Evolutionary conservation across 2,797 vertebrate genomes (phyloP).

Genomic region (Sibirionetta formosa): DNA sequence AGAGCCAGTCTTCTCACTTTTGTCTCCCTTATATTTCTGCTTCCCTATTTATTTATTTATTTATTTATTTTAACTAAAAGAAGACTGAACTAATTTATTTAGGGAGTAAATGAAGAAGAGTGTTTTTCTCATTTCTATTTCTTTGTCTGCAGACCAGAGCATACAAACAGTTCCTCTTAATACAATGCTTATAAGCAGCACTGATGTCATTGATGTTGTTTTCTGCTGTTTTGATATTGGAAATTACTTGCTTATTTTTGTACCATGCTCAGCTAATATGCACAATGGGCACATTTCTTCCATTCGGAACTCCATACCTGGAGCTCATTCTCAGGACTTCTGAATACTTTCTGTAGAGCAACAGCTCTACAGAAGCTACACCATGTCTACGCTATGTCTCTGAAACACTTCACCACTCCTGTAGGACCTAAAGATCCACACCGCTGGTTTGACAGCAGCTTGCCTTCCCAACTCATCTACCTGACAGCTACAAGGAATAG

Average conservation of each 20-base stretch:
- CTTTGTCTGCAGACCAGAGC: not conserved
- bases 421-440: not conserved
- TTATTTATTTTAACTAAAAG: not conserved
- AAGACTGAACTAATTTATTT: not conserved
- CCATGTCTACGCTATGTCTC: not conserved
- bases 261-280: not conserved
- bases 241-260: not conserved
- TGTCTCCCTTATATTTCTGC: not conserved
- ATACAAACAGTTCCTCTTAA: not conserved
- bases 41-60: not conserved
- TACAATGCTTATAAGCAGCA: not conserved
- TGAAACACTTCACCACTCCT: slow-evolving; percentile 1
- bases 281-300: not conserved
- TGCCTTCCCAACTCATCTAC: not conserved
- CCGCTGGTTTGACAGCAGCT: not conserved
- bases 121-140: not conserved
- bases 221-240: not conserved
- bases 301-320: not conserved
- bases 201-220: not conserved
- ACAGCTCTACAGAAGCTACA: not conserved
- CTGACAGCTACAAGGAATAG: not conserved
- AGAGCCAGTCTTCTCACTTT: not conserved
- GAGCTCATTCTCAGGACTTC: not conserved
- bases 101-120: not conserved
- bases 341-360: not conserved